Evolutionary conservation across 2,797 vertebrate species (phyloP).

Genomic region (Aselliscus stoliczkanus): DNA sequence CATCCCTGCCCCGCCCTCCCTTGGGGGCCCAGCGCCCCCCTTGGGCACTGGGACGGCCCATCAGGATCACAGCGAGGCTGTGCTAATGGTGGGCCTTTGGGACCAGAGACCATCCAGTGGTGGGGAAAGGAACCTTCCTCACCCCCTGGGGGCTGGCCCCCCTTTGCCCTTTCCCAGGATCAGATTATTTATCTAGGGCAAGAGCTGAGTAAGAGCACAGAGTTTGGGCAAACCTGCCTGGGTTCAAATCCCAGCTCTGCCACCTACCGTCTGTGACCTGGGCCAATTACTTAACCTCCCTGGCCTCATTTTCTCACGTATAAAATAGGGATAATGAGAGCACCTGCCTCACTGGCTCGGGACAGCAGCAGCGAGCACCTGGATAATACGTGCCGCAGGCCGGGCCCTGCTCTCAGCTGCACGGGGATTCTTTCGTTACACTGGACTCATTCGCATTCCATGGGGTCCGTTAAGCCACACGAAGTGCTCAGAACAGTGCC

Average conservation of each 20-base stretch:
- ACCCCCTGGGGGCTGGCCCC: rapidly evolving
- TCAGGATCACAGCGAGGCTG: too few relatives aligned
- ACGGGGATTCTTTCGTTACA: not conserved
- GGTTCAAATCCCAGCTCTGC: not conserved
- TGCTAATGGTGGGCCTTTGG: not conserved
- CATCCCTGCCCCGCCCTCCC: not conserved
- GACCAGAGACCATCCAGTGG: rapidly evolving
- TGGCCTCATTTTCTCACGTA: not conserved
- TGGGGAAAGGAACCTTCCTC: not conserved
- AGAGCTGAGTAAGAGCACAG: not conserved
- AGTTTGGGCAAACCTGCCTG: not conserved
- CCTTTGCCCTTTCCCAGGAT: not conserved
- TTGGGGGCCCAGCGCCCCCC: not conserved
- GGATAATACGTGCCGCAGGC: rapidly evolving
- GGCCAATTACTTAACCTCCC: not conserved
- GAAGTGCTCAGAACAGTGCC: not conserved
- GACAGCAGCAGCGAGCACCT: not conserved
- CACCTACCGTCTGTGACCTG: not conserved
- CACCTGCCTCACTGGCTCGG: not conserved
- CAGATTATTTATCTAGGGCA: not conserved
- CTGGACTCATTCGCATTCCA: not conserved
- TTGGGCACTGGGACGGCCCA: rapidly evolving
- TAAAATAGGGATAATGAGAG: rapidly evolving
- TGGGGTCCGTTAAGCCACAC: not conserved
- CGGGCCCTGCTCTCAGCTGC: not conserved